Evolutionary conservation across 2,797 vertebrate genomes (phyloP).

Genomic region (Neopelma chrysocephalum): DNA sequence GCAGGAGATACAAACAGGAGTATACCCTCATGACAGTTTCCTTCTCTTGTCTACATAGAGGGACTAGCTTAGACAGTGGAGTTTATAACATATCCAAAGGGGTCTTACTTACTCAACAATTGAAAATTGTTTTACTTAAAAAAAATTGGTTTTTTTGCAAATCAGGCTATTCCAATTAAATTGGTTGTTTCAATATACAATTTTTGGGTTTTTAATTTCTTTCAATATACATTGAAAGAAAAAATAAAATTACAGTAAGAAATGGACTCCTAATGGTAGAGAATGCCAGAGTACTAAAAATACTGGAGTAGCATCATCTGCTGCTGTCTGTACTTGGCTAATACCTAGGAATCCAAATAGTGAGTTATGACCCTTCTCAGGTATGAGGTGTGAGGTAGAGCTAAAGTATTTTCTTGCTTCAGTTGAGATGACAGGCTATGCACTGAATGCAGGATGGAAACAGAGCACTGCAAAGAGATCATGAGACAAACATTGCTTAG

Average conservation of each 20-base stretch:
- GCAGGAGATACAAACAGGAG: background rate
- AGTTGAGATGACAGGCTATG: background rate
- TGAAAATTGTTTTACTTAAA: background rate
- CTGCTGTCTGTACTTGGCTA: background rate
- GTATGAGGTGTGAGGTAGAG: background rate
- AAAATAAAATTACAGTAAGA: background rate
- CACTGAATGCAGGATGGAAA: background rate
- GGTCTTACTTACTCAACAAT: background rate
- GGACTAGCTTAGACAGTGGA: background rate
- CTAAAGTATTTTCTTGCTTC: background rate
- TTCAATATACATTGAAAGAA: background rate
- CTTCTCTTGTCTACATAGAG: background rate
- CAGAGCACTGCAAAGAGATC: background rate
- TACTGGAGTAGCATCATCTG: background rate
- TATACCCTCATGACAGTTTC: rapidly evolving
- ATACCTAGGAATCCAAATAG: background rate
- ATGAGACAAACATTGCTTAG: background rate
- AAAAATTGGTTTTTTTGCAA: background rate
- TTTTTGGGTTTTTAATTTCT: background rate
- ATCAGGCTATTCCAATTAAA: background rate
- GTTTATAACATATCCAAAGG: background rate
- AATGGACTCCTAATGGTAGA: background rate
- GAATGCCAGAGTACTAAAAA: background rate
- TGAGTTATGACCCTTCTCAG: background rate
- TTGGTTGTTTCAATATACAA: background rate